Base-by-base conservation (phyloP, 2,797 vertebrate species). In the Lepus oiostolus region DNA sequence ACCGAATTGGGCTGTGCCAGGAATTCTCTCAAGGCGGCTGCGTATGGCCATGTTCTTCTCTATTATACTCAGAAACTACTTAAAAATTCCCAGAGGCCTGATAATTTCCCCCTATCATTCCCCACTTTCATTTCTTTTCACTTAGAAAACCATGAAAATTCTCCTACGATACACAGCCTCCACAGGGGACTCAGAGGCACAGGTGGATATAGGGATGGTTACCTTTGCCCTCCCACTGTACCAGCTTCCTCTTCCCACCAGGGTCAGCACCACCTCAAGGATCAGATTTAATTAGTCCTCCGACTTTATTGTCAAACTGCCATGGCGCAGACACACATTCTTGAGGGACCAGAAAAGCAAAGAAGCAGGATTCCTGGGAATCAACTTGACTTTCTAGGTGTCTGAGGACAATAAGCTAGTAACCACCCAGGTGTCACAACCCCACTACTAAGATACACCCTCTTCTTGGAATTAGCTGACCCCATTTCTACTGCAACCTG, bases 351-450 rank as follows among this genome's bases (percentile, higher is more conserved):
- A 88, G 71, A 14, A 76, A 86, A 75, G 21, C 26, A 63, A 90
- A 76, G 42, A 50, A 50, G 62, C 16, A 52, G 13, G 10, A 24
- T 72, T 72, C 9, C 26, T 85, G 4, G 7, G 65, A 90, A 74
- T 52, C 52, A 79, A 17, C 60, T 47, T 60, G 52, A 81, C 74
- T 85, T 63, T 90, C 21, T 22, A 72, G 19, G 19, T 65, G 30
- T 79, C 28, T 16, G 21, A 21, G n/a, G 47, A 54, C 76, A 38
- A 89, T 90, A 92, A 89, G 82, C 54, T 92, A 95, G 67, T 77
- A 92, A 95, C 76, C 5, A 24, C 22, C 8, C 12, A 58, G 42
- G 60, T 54, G 28, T 63, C 22, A 12, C 42, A 88, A 50, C 42
- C 63, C 12, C 72, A 79, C 3, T 5, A 14, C 10, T 68, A 7